Conservation (phyloP, 2,888 invertebrate genomes). For the Cacoxenus indagator region DNA sequence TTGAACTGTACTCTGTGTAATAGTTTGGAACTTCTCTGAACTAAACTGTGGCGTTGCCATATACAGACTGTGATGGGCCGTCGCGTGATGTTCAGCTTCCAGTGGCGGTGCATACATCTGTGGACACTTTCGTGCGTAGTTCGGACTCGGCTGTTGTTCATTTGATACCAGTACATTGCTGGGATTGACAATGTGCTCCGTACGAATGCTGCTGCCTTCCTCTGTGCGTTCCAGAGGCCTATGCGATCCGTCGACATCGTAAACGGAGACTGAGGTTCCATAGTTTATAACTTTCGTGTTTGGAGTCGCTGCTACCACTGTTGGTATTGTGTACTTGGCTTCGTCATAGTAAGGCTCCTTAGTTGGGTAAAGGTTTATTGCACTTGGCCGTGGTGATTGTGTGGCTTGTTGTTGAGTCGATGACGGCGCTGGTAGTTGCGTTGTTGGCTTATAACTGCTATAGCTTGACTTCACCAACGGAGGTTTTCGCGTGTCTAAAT, state of each 20-base stretch:
- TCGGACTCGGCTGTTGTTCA: conserved; percentile 64
- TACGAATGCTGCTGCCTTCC: conserved; percentile 26
- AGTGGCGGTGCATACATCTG: conserved; percentile 55
- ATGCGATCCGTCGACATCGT: not conserved
- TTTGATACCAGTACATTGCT: conserved; percentile 51
- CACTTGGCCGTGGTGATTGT: conserved; percentile 23
- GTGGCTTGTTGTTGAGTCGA: conserved; percentile 24
- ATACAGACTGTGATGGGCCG: conserved; percentile 56
- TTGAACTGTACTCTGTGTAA: conserved; percentile 55
- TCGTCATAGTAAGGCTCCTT: conserved; percentile 45
- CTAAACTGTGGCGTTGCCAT: conserved; percentile 63
- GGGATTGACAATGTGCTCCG: conserved; percentile 60
- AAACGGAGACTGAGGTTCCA: conserved; percentile 9
- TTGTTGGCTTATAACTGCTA: conserved; percentile 4
- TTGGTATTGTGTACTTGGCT: conserved; percentile 42
- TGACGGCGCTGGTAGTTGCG: conserved; percentile 25
- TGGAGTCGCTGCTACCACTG: conserved; percentile 27
- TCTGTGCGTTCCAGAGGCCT: conserved; percentile 1
- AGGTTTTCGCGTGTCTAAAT: not conserved
- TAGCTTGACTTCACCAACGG: not conserved
- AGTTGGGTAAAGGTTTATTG: conserved; percentile 25
- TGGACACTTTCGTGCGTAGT: conserved; percentile 63
- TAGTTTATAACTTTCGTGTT: conserved; percentile 36
- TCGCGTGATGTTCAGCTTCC: conserved; percentile 36
- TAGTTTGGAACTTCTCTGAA: conserved; percentile 58